These are phyloP conservation scores for Piprites chloris DNA, from an alignment of 2,113 vertebrate species.

Conservation along the genomic window DNA sequence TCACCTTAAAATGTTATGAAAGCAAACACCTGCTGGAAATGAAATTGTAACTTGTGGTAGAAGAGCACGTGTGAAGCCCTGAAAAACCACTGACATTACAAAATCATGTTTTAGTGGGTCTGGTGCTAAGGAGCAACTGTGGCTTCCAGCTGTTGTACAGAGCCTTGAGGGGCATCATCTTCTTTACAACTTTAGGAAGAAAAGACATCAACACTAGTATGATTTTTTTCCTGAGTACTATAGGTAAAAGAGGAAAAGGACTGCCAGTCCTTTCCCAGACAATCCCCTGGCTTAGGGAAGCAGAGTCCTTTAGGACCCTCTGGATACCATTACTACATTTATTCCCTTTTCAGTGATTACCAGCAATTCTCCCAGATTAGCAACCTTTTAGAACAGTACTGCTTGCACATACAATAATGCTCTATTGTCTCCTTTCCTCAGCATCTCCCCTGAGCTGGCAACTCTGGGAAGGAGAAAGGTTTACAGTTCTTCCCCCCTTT, in stretches of 20 bases:
- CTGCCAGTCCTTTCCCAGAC: not conserved
- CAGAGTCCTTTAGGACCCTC: not conserved
- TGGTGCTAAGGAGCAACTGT: not conserved
- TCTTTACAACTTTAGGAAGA: not conserved
- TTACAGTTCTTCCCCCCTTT: not conserved
- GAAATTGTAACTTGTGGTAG: not conserved
- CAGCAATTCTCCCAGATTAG: not conserved
- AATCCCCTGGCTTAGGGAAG: not conserved
- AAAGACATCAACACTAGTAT: not conserved
- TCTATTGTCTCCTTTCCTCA: not conserved
- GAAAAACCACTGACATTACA: not conserved
- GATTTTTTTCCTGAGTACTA: not conserved
- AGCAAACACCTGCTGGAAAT: not conserved
- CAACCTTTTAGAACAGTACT: not conserved
- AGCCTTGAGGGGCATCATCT: not conserved
- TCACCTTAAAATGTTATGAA: not conserved
- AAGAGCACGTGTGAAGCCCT: not conserved
- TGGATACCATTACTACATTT: not conserved
- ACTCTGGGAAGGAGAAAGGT: not conserved
- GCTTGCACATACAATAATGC: not conserved
- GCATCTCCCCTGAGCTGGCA: not conserved
- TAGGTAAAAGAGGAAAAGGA: not conserved
- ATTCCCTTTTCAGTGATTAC: not conserved
- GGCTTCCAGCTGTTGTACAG: not conserved
- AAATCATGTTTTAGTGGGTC: not conserved